Conservation (phyloP, 2,113 vertebrate species). For the Chloropsis hardwickii region DNA sequence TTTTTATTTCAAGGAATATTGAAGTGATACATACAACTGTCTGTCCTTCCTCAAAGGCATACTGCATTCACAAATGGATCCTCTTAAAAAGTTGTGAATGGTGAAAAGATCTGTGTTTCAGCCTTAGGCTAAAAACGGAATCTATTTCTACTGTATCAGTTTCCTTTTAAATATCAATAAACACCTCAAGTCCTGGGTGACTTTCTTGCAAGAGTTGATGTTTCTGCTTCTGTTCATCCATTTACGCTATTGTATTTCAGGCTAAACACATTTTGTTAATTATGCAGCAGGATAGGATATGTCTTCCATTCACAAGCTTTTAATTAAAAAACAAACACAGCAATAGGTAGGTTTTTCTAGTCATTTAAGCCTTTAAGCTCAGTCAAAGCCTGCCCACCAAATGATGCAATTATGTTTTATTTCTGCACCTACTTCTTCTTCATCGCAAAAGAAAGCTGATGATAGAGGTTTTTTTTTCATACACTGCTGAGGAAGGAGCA, state of each 20-base stretch:
- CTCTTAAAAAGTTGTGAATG: background rate
- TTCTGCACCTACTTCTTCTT: conserved; percentile 3
- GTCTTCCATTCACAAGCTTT: background rate
- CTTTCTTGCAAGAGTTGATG: background rate
- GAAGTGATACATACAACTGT: background rate
- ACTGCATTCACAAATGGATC: background rate
- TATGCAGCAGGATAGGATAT: background rate
- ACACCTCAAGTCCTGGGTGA: background rate
- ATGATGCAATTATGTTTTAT: background rate
- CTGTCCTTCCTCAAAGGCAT: background rate
- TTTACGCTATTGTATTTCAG: background rate
- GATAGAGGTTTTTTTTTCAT: background rate
- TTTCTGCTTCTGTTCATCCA: conserved; percentile 21
- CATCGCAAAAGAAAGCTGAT: background rate
- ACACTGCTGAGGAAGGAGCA: background rate
- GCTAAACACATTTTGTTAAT: conserved; percentile 28
- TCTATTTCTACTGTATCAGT: background rate
- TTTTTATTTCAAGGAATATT: background rate
- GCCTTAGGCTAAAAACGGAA: background rate
- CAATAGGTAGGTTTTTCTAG: background rate
- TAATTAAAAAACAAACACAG: conserved; percentile 29
- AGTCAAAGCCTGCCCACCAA: conserved; percentile 24
- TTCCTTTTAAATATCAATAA: conserved; percentile 34
- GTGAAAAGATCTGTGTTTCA: background rate
- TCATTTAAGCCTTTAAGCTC: background rate